A percentile compares a stretch with the other conserved stretches of the same genome.
These are phyloP conservation scores for Empidonax traillii DNA, from an alignment of 2,113 vertebrate species.

Conservation along the genomic window DNA sequence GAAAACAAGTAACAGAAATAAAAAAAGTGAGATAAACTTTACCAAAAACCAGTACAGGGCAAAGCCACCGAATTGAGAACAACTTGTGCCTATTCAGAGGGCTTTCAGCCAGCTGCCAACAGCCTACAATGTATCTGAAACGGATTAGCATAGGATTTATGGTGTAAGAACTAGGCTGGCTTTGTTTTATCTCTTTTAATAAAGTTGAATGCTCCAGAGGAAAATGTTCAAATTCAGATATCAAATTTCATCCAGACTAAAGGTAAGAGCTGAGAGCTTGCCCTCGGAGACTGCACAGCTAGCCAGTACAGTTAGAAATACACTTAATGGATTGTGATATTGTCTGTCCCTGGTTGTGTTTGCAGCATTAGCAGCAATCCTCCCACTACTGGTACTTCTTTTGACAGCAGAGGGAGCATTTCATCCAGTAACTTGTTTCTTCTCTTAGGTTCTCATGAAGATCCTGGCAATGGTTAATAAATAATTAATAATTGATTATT, in stretches of 20 bases:
- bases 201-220: background rate
- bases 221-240: slow-evolving; percentile 5
- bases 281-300: background rate
- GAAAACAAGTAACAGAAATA: background rate
- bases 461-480: background rate
- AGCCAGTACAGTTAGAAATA: background rate
- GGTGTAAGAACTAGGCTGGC: background rate
- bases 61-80: background rate
- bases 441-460: background rate
- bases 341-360: background rate
- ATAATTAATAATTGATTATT: background rate
- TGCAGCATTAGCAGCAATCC: background rate
- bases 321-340: background rate
- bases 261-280: background rate
- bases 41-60: too few species aligned
- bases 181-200: slow-evolving; percentile 26
- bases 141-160: background rate
- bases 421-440: background rate
- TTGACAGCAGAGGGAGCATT: slow-evolving; percentile 12
- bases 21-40: background rate
- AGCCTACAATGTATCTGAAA: background rate
- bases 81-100: background rate
- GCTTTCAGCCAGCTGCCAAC: background rate
- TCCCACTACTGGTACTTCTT: background rate
- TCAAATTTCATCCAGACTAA: background rate